phyloP scores from a whole-genome alignment of 2,797 vertebrate genomes.

The Phoebastria nigripes region DNA sequence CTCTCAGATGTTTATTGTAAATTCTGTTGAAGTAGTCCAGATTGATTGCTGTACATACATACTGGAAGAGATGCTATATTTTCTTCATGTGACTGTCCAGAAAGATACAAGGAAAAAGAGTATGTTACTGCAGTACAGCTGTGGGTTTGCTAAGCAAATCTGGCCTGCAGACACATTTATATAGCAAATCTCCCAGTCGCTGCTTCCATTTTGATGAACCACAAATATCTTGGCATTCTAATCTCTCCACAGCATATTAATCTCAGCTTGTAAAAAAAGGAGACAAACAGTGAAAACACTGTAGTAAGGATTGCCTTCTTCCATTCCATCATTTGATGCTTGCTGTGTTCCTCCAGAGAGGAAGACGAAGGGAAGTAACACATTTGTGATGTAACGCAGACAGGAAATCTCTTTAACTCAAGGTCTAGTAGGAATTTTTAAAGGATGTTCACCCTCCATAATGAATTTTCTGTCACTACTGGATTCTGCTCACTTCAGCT shows the following conservation, averaged over 20 bases:
- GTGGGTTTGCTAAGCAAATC: slow-evolving; percentile 12
- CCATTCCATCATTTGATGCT: background rate
- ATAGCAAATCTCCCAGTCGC: background rate
- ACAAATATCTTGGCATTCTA: slow-evolving; percentile 29
- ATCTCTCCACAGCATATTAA: slow-evolving; percentile 8
- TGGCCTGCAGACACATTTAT: background rate
- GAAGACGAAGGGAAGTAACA: background rate
- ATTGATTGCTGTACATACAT: background rate
- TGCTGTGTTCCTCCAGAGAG: background rate
- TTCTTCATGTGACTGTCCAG: background rate
- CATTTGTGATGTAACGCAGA: background rate
- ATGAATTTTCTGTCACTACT: background rate
- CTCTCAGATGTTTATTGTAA: background rate
- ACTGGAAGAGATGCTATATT: background rate
- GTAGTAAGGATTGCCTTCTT: background rate
- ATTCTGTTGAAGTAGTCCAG: background rate
- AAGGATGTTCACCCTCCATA: background rate
- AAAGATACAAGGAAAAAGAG: background rate
- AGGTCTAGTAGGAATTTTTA: background rate
- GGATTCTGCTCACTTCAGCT: background rate
- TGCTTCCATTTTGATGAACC: slow-evolving; percentile 33
- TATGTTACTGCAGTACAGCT: background rate
- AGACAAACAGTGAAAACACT: background rate
- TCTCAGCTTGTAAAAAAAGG: background rate
- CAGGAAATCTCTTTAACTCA: background rate